These are phyloP conservation scores for Caenorhabditis japonica DNA, from an alignment of 2,888 invertebrate genomes.

Conservation along the genomic window DNA sequence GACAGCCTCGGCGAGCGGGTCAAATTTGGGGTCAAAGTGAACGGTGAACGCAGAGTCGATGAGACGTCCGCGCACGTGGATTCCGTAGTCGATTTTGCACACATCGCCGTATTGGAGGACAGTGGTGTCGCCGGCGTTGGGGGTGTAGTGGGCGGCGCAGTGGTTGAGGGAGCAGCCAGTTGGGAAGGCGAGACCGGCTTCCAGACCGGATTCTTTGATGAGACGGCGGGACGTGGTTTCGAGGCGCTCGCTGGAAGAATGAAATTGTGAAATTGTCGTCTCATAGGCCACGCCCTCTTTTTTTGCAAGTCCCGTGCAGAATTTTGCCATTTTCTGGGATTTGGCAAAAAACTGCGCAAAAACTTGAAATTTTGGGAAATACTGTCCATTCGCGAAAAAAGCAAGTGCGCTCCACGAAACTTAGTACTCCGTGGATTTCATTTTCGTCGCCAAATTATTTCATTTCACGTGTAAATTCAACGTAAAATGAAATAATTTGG, in stretches of 20 bases:
- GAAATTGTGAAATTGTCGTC: too few relatives aligned
- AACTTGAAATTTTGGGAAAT: too few relatives aligned
- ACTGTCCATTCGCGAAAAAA: too few relatives aligned
- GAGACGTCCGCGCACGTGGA: constrained; percentile 82
- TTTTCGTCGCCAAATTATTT: too few relatives aligned
- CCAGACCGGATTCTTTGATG: constrained; percentile 93
- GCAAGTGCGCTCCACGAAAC: too few relatives aligned
- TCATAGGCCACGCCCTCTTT: too few relatives aligned
- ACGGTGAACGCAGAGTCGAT: constrained; percentile 99
- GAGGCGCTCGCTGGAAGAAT: constrained; percentile 85
- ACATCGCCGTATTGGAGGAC: constrained; percentile 95
- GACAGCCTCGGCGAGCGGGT: constrained; percentile 92
- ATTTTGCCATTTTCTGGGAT: too few relatives aligned
- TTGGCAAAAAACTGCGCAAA: too few relatives aligned
- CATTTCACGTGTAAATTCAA: too few relatives aligned
- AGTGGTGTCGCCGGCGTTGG: constrained; percentile 96
- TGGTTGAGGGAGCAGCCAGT: constrained; percentile 99
- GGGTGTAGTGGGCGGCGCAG: constrained; percentile 99
- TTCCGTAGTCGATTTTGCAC: constrained; percentile 83
- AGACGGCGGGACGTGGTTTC: constrained; percentile 91
- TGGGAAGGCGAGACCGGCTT: constrained; percentile 90
- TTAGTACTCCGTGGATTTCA: too few relatives aligned
- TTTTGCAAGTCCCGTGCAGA: too few relatives aligned
- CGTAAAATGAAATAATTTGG: too few relatives aligned
- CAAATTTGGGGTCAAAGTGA: constrained; percentile 95